Conservation (phyloP, 2,888 invertebrate genomes). For the Lithophane leautieri region DNA sequence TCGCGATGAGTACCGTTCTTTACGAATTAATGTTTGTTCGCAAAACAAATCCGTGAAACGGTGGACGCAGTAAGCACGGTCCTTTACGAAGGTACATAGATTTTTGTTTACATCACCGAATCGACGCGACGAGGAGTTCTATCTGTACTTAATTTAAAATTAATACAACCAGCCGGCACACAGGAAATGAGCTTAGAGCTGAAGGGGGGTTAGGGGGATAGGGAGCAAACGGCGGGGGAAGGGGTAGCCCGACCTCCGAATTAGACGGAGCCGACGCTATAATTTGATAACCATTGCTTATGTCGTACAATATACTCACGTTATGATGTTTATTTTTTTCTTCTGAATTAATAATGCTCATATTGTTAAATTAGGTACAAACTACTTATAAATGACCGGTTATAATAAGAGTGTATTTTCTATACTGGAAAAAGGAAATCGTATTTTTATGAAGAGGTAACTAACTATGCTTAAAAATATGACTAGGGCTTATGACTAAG, state of each 20-base stretch:
- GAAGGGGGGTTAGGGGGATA: slow-evolving; percentile 67
- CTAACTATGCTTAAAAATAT: too few species aligned
- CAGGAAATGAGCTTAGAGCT: slow-evolving; percentile 93
- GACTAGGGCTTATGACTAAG: not conserved
- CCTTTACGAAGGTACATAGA: slow-evolving; percentile 47
- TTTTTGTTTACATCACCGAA: slow-evolving; percentile 69
- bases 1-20: not conserved
- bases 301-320: slow-evolving; percentile 39
- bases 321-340: slow-evolving; percentile 2
- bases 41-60: not conserved
- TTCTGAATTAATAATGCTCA: not conserved
- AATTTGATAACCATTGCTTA: slow-evolving; percentile 76
- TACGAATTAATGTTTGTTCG: not conserved
- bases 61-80: not conserved
- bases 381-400: not conserved
- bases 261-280: slow-evolving; percentile 79
- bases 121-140: slow-evolving; percentile 62
- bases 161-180: slow-evolving; percentile 93
- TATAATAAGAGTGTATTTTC: not conserved
- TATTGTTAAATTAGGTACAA: not conserved
- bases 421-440: not conserved
- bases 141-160: slow-evolving; percentile 91
- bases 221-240: slow-evolving; percentile 50
- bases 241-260: slow-evolving; percentile 74
- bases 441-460: not conserved